Evolutionary conservation across 2,797 vertebrate species (phyloP), one percentile per base, ranked within the genome.

Genomic region (Lophius americanus): DNA sequence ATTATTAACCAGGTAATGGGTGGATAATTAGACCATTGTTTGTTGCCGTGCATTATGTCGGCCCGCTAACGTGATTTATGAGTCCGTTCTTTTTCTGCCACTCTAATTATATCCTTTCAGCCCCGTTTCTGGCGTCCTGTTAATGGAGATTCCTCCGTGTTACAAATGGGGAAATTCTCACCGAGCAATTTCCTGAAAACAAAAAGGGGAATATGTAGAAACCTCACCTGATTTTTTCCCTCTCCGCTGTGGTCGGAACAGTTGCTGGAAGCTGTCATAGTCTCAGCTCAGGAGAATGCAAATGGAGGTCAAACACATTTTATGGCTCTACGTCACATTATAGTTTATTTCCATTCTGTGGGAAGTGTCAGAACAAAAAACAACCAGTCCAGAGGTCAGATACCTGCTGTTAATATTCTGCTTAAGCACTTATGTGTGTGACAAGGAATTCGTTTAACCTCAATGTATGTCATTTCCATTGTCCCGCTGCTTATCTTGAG

Each of bases 1-100:
- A 64, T 84, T 88, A 89, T 88, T 90, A 91, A 87, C 78, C 82
- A 85, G 71, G 68, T 89, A 92, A 93, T 90, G 88, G 76, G 71
- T 23, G 37, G 37, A 64, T 91, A 88, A 89, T 91, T 89, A 83
- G 66, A 62, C 68, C 63, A 75, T 83, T 91, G 88, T 92, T 89
- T 90, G 78, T 85, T 81, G 81, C 60, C 83, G 66, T 78, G 63
- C 79, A 83, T 75, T 82, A 85, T 84, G 82, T 70, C 75, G 77
- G 66, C 55, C 70, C 59, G 79, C 70, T 74, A 66, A 58, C 66
- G 66, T 91, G 85, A 92, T 90, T 91, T 84, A 90, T 90, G 75
- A 73, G 64, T 78, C 73, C 48, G 79, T 90, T 80, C 85, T 90
- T 91, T 64, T 84, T 81, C 54, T 76, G 65, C 79, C 36, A 74